Conservation (phyloP, 2,888 invertebrate genomes). For the Epiblema foenella region DNA sequence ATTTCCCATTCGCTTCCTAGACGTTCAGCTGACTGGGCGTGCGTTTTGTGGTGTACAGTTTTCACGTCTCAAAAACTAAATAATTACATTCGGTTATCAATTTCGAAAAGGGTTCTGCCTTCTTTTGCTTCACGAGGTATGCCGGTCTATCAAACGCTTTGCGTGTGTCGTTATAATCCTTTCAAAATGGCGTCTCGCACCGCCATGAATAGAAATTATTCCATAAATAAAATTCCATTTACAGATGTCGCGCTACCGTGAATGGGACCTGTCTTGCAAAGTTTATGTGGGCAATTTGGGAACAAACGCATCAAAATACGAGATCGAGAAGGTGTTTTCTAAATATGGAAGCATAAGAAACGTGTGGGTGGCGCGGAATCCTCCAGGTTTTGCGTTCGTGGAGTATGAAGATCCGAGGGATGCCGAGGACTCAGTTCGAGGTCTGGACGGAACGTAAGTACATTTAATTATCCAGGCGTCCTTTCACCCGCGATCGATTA, state of each 20-base stretch:
- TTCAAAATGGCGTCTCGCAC: conserved; percentile 60
- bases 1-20: conserved; percentile 13
- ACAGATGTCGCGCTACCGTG: conserved; percentile 89
- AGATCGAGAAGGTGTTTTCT: conserved; percentile 93
- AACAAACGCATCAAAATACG: conserved; percentile 95
- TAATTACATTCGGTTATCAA: conserved; percentile 5
- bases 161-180: conserved; percentile 15
- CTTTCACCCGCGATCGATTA: conserved; percentile 16
- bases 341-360: conserved; percentile 95
- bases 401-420: conserved; percentile 95
- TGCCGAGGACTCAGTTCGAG: conserved; percentile 93
- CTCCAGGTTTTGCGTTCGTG: conserved; percentile 96
- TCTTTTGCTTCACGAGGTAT: conserved; percentile 14
- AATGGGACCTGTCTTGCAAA: conserved; percentile 95
- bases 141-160: not conserved
- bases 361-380: conserved; percentile 97
- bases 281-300: conserved; percentile 97
- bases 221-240: conserved; percentile 51
- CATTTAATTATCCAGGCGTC: conserved; percentile 13
- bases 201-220: conserved; percentile 30
- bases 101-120: not conserved
- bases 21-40: not conserved
- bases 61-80: conserved; percentile 2
- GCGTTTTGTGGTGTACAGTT: not conserved
- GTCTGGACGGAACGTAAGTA: conserved; percentile 89